Evolutionary conservation across 2,888 invertebrate genomes (phyloP), one percentile per base, ranked within the genome.

Genomic region (Drosophila tanythrix): DNA sequence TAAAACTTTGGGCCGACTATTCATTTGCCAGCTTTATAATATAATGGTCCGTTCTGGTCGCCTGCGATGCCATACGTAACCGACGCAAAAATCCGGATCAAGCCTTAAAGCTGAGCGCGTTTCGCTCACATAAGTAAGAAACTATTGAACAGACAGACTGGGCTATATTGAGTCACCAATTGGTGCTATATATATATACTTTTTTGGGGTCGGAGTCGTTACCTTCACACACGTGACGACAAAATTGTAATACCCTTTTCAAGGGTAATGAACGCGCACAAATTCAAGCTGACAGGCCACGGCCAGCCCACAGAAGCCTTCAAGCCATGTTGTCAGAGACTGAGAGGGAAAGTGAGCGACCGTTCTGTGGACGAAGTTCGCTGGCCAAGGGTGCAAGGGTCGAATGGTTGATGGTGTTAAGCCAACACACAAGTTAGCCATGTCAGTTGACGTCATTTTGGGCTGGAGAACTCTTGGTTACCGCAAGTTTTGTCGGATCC

Each of bases 241-340:
- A 8, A 46, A 46, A 25, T 15, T 46, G 25, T 46, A 15, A 46
- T 46, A 46, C 25, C 46, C 25, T 15, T 25, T 25, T 25, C 8
- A 46, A 25, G 15, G 15, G 3, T 46, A 25, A 25, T 61, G 69
- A 3, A 15, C 55, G 31, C 79, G 74, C 55, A 85, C 85, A 83
- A 85, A 88, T 88, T 77, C 74, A 74, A 77, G 69, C 74, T 74
- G 88, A 85, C 86, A 88, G 71, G 70, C 64, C 77, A 77, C 74
- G 79, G 76, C 68, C 67, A 52, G 63, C 50, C 50, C 52, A 52
- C 52, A 40, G 70, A 66, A 82, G 79, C 88, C 83, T 76, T 81
- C 77, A 79, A 83, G 85, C 77, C 83, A 70, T 71, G 73, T 74
- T 78, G 63, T 64, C 57, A 71, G 70, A 36, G 27, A 31, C n/a